Evolutionary conservation across 2,888 invertebrate genomes (phyloP).

Genomic region (Sminthurides aquaticus): DNA sequence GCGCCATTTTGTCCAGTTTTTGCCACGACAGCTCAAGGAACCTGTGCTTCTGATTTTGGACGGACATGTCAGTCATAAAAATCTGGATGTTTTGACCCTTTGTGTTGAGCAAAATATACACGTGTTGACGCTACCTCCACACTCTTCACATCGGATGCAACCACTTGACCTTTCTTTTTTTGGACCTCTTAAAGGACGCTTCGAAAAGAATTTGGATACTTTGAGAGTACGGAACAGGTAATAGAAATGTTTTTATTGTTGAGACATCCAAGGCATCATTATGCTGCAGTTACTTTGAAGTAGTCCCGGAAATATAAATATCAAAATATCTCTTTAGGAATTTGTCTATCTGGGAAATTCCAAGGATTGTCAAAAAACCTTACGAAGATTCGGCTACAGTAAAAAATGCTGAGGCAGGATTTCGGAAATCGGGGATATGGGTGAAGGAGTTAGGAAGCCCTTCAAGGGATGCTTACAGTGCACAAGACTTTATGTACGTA

Average conservation of each 20-base stretch:
- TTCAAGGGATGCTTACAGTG: not conserved
- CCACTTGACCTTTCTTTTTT: slow-evolving; percentile 43
- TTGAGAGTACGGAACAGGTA: too few species aligned
- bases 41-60: slow-evolving; percentile 45
- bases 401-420: slow-evolving; percentile 2
- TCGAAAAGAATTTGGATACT: slow-evolving; percentile 4
- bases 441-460: not conserved
- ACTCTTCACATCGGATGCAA: slow-evolving; percentile 43
- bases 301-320: slow-evolving; percentile 10
- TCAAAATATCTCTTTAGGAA: not conserved
- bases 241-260: too few species aligned
- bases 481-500: not conserved
- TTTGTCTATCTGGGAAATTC: slow-evolving; percentile 5
- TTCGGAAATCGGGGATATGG: slow-evolving; percentile 14
- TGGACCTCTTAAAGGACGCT: slow-evolving; percentile 42
- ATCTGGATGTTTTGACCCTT: slow-evolving; percentile 35
- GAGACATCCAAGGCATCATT: too few species aligned
- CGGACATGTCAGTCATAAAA: slow-evolving; percentile 44
- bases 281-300: too few species aligned
- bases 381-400: slow-evolving; percentile 1
- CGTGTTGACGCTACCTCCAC: slow-evolving; percentile 44
- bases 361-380: slow-evolving; percentile 2
- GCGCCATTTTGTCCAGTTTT: slow-evolving; percentile 44
- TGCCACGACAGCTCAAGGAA: slow-evolving; percentile 45
- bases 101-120: slow-evolving; percentile 42